Conservation (phyloP, 2,888 invertebrate species). For the Heliconius sara region DNA sequence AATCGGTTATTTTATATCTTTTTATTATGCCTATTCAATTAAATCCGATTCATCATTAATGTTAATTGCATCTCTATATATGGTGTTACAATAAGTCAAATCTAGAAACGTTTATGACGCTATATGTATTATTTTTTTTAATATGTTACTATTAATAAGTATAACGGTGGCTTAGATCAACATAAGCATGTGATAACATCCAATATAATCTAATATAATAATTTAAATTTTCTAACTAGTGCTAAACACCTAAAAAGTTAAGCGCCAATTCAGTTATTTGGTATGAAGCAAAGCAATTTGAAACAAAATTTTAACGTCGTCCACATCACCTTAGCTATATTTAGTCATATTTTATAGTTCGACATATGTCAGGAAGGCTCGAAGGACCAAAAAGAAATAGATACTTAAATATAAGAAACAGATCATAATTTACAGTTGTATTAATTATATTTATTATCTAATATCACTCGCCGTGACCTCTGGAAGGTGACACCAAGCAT, state of each 20-base stretch:
- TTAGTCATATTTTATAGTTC: background rate
- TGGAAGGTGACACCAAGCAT: slow-evolving; percentile 45
- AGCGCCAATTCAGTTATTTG: slow-evolving; percentile 20
- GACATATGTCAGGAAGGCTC: background rate
- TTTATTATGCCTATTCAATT: background rate
- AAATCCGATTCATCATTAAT: background rate
- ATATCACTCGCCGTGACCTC: slow-evolving; percentile 56
- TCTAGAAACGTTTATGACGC: background rate
- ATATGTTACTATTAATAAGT: background rate
- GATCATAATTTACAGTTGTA: slow-evolving; percentile 47
- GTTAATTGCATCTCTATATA: slow-evolving; percentile 7
- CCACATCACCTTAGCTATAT: slow-evolving; percentile 22
- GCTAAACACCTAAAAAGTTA: slow-evolving; percentile 19
- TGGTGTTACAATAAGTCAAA: background rate
- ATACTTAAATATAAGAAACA: slow-evolving; percentile 38
- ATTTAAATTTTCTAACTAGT: slow-evolving; percentile 7
- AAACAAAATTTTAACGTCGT: background rate
- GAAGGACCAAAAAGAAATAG: slow-evolving; percentile 27
- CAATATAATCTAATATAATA: slow-evolving; percentile 13
- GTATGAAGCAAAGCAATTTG: slow-evolving; percentile 31
- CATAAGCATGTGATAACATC: slow-evolving; percentile 11
- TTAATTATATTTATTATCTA: slow-evolving; percentile 49
- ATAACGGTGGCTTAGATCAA: slow-evolving; percentile 21
- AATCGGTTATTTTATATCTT: background rate
- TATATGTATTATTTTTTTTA: background rate